These are phyloP conservation scores for Paramormyrops kingsleyae DNA, from an alignment of 2,113 vertebrate genomes.

Conservation along the genomic window DNA sequence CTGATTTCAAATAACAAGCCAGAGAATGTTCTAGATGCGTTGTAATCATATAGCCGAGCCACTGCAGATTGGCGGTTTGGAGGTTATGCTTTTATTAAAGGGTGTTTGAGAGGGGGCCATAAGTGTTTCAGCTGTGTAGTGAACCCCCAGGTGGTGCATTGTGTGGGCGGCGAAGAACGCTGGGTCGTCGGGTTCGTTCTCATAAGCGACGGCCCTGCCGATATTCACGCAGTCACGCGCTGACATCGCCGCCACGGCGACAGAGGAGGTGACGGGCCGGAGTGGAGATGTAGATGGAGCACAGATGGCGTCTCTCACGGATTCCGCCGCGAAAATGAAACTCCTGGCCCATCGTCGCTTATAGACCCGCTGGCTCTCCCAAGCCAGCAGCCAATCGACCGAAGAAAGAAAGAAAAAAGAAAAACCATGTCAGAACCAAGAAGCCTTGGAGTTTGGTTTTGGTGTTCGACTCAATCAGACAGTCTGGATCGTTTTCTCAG, in stretches of 20 bases:
- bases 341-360: not conserved
- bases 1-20: not conserved
- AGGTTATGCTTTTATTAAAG: not conserved
- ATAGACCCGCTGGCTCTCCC: not conserved
- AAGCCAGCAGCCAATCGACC: not conserved
- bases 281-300: not conserved
- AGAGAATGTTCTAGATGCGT: not conserved
- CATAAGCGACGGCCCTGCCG: not conserved
- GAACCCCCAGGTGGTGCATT: not conserved
- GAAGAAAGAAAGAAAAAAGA: not conserved
- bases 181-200: not conserved
- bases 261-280: not conserved
- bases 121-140: not conserved
- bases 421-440: not conserved
- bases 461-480: not conserved
- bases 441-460: not conserved
- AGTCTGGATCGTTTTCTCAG: not conserved
- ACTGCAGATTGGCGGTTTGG: not conserved
- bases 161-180: not conserved
- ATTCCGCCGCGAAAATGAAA: not conserved
- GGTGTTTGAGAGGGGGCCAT: not conserved
- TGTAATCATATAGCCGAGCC: not conserved
- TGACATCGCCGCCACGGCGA: not conserved
- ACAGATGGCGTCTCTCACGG: not conserved
- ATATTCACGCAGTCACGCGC: not conserved